phyloP scores from a whole-genome alignment of 2,888 invertebrate species.

The Ptilodon capucinus region DNA sequence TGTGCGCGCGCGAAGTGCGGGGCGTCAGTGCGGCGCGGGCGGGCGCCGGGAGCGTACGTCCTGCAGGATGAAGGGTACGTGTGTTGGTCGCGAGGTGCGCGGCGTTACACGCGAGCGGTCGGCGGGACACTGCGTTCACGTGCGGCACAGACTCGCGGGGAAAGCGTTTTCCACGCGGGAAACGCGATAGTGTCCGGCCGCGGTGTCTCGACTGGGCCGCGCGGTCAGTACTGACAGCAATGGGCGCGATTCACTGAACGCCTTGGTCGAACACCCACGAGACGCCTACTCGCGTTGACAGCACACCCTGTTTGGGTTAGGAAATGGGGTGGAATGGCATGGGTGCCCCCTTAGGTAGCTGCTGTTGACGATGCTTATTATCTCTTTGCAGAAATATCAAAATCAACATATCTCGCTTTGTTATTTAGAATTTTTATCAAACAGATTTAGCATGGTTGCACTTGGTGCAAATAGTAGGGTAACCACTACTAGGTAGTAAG shows the following conservation, averaged over 20 bases:
- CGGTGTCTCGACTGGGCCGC: conserved; percentile 68
- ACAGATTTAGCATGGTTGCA: no score
- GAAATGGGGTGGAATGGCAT: background rate
- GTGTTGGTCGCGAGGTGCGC: conserved; percentile 54
- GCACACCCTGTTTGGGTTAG: background rate
- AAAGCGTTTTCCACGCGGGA: conserved; percentile 81
- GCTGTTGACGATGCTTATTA: background rate
- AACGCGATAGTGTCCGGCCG: conserved; percentile 74
- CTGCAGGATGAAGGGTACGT: conserved; percentile 49
- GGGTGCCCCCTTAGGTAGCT: no score
- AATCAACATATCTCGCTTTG: no score
- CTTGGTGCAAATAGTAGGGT: no score
- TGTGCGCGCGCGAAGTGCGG: conserved; percentile 47
- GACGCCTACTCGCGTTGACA: background rate
- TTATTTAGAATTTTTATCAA: no score
- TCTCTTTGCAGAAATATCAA: background rate
- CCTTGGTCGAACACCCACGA: conserved; percentile 2
- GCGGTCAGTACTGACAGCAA: conserved; percentile 72
- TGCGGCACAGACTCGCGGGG: conserved; percentile 71
- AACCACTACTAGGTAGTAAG: no score
- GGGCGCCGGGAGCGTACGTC: conserved; percentile 64
- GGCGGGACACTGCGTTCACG: conserved; percentile 81
- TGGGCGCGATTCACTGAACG: conserved; percentile 23
- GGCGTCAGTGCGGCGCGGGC: conserved; percentile 63
- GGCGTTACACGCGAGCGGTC: conserved; percentile 80